Conservation (phyloP, 2,888 invertebrate species). For the Hanleya hanleyi region DNA sequence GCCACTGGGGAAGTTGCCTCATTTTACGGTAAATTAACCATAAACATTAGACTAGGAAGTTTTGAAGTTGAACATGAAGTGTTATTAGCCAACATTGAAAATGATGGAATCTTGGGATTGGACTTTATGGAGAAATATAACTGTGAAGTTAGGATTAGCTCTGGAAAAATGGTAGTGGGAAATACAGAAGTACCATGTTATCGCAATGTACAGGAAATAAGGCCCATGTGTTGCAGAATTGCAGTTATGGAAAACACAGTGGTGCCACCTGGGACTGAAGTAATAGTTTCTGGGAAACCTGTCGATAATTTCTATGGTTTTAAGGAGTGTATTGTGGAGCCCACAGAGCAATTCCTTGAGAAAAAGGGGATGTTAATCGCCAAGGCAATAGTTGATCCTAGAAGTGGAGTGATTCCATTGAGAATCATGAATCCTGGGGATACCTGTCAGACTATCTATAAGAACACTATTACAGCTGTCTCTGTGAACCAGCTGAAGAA, state of each 20-base stretch:
- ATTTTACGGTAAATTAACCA: background rate
- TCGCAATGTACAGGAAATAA: background rate
- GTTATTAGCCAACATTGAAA: background rate
- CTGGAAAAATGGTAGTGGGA: background rate
- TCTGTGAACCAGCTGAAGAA: no score
- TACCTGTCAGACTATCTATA: slow-evolving; percentile 14
- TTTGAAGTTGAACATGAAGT: background rate
- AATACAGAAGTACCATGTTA: background rate
- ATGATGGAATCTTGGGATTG: background rate
- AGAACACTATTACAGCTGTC: background rate
- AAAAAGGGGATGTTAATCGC: background rate
- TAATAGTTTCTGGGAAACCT: no score
- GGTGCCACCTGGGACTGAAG: no score
- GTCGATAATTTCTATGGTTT: no score
- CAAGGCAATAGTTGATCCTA: slow-evolving; percentile 14
- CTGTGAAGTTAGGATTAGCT: background rate
- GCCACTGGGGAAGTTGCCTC: background rate
- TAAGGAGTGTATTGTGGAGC: background rate
- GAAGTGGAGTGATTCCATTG: slow-evolving; percentile 14
- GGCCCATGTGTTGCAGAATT: background rate
- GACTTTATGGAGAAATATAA: background rate
- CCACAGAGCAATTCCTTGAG: background rate
- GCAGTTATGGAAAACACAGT: no score
- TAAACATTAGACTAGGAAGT: background rate
- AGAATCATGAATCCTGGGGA: slow-evolving; percentile 14